Conservation (phyloP, 2,888 invertebrate genomes). For the Deilephila porcellus region DNA sequence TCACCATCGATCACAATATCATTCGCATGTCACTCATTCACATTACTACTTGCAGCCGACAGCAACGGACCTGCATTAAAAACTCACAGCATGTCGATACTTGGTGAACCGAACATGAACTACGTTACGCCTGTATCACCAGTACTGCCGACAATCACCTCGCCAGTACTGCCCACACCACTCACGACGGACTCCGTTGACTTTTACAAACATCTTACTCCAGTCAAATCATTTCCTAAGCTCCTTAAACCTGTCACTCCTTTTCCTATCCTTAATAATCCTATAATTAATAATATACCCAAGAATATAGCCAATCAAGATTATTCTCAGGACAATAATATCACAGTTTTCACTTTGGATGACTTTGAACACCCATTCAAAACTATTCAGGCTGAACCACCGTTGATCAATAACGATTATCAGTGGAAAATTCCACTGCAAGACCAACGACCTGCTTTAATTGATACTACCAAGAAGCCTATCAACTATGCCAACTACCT, state of each 20-base stretch:
- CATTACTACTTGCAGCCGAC: constrained; percentile 78
- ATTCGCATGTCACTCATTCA: constrained; percentile 59
- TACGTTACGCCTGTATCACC: constrained; percentile 67
- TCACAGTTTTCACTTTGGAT: constrained; percentile 60
- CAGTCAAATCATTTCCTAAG: constrained; percentile 61
- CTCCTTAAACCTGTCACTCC: constrained; percentile 54
- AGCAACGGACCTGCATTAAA: constrained; percentile 57
- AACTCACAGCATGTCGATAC: constrained; percentile 55
- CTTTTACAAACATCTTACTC: constrained; percentile 57
- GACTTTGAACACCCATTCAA: constrained; percentile 57
- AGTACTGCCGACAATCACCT: constrained; percentile 46
- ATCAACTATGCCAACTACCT: not conserved
- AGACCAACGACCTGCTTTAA: constrained; percentile 31
- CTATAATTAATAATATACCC: constrained; percentile 37
- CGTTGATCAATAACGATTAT: constrained; percentile 41
- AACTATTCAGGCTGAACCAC: constrained; percentile 53
- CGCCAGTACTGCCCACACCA: constrained; percentile 54
- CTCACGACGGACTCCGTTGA: constrained; percentile 58
- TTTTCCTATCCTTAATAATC: constrained; percentile 37
- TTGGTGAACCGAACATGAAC: constrained; percentile 52
- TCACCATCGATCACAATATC: constrained; percentile 34
- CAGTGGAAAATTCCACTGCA: constrained; percentile 41
- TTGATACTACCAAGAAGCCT: constrained; percentile 37
- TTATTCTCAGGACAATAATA: constrained; percentile 50
- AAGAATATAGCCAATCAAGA: constrained; percentile 35